Evolutionary conservation across 2,888 invertebrate genomes (phyloP).

Genomic region (Campoletis raptor): DNA sequence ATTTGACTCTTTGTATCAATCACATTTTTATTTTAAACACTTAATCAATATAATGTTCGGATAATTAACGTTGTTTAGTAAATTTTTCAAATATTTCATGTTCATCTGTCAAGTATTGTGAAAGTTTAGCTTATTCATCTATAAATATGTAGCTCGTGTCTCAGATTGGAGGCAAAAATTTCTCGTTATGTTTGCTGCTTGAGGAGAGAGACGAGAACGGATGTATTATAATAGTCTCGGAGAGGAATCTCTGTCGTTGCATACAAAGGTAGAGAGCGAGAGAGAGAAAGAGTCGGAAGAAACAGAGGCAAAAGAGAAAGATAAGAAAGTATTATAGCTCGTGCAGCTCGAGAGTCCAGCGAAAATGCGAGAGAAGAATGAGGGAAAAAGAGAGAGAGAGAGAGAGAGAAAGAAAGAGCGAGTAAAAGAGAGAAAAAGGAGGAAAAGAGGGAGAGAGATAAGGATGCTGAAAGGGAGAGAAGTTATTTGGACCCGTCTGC

Average conservation of each 20-base stretch:
- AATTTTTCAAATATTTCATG: not conserved
- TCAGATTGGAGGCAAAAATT: not conserved
- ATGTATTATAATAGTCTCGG: slow-evolving; percentile 48
- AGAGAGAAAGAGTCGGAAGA: slow-evolving; percentile 23
- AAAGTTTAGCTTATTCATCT: slow-evolving; percentile 13
- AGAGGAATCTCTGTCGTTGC: slow-evolving; percentile 52
- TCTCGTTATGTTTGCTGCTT: slow-evolving; percentile 42
- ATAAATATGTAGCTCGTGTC: slow-evolving; percentile 23
- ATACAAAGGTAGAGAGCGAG: slow-evolving; percentile 23
- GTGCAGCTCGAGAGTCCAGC: slow-evolving; percentile 41
- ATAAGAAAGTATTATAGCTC: slow-evolving; percentile 58
- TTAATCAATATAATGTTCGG: not conserved
- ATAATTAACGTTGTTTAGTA: not conserved
- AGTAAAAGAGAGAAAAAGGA: slow-evolving; percentile 49
- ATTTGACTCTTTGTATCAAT: not conserved
- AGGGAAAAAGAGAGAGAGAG: slow-evolving; percentile 53
- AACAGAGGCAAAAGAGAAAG: slow-evolving; percentile 54
- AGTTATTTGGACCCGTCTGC: slow-evolving; percentile 76
- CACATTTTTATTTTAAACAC: not conserved
- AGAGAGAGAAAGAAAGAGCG: slow-evolving; percentile 39
- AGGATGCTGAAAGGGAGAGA: slow-evolving; percentile 68
- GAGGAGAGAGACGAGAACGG: slow-evolving; percentile 58
- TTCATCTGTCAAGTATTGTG: not conserved
- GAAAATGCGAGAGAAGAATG: slow-evolving; percentile 45
- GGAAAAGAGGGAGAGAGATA: slow-evolving; percentile 37